These are phyloP conservation scores for Jaculus jaculus DNA, from an alignment of 2,113 vertebrate species.

Conservation along the genomic window DNA sequence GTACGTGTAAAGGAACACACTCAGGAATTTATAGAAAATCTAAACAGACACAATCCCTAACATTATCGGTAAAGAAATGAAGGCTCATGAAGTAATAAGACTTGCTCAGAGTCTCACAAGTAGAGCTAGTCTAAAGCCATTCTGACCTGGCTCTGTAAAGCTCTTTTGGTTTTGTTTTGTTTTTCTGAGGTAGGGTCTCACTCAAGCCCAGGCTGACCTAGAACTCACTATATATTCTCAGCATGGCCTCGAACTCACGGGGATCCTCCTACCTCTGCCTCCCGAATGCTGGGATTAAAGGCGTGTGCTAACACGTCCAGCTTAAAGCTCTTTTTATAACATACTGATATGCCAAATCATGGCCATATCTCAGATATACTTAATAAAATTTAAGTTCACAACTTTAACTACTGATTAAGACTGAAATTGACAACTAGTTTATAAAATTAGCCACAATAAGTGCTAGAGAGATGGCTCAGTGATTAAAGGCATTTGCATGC, in stretches of 20 bases:
- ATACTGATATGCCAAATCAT: not conserved
- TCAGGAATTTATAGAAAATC: constrained; percentile 9
- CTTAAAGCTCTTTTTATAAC: too few species aligned
- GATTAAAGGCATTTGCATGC: too few species aligned
- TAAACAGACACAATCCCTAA: constrained; percentile 11
- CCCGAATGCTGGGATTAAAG: too few species aligned
- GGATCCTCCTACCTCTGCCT: too few species aligned
- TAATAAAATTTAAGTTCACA: not conserved
- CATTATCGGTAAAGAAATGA: not conserved
- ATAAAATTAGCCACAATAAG: constrained; percentile 2
- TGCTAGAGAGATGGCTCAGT: too few species aligned
- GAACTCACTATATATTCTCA: too few species aligned
- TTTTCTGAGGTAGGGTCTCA: too few species aligned
- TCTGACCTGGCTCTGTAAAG: too few species aligned
- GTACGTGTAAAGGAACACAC: not conserved
- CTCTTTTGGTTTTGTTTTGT: too few species aligned
- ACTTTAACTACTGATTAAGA: not conserved
- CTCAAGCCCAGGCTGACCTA: too few species aligned
- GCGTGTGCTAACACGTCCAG: too few species aligned
- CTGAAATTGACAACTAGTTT: constrained; percentile 25
- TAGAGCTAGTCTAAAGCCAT: not conserved
- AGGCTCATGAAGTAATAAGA: not conserved
- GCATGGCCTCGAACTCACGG: too few species aligned
- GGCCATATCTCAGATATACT: not conserved
- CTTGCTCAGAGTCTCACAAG: not conserved